phyloP scores from a whole-genome alignment of 2,113 vertebrate genomes.

The Tinamus guttatus region DNA sequence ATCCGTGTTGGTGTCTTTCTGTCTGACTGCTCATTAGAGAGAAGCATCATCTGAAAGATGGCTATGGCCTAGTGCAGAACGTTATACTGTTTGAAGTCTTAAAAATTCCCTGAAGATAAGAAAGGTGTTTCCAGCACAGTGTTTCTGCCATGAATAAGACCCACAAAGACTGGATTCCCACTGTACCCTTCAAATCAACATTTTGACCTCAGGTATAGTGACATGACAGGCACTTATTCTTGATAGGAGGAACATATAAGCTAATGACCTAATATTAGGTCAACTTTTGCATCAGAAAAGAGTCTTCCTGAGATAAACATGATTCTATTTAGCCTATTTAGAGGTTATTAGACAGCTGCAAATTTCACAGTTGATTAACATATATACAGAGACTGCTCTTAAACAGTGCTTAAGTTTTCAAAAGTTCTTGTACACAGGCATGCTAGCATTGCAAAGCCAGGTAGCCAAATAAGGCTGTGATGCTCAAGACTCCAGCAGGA shows the following conservation, averaged over 20 bases:
- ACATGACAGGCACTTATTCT: not conserved
- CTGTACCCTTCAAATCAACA: not conserved
- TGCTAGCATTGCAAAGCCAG: constrained; percentile 1
- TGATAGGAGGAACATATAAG: not conserved
- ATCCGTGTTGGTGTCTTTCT: not conserved
- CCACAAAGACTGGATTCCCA: not conserved
- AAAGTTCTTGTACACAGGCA: not conserved
- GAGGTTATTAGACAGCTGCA: not conserved
- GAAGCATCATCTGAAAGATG: not conserved
- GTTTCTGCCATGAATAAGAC: not conserved
- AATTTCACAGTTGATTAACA: not conserved
- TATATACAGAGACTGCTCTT: not conserved
- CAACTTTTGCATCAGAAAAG: not conserved
- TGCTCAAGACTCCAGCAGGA: not conserved
- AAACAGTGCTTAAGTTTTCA: not conserved
- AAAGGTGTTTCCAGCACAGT: not conserved
- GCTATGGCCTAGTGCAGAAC: not conserved
- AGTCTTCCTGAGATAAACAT: not conserved
- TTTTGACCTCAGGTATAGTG: not conserved
- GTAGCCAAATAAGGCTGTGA: not conserved
- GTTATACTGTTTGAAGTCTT: not conserved
- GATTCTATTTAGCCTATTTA: not conserved
- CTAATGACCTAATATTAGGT: not conserved
- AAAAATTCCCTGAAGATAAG: not conserved
- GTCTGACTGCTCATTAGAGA: not conserved